Base-by-base conservation (phyloP, 1,140 invertebrate genomes). In the Zaprionus taronus region DNA sequence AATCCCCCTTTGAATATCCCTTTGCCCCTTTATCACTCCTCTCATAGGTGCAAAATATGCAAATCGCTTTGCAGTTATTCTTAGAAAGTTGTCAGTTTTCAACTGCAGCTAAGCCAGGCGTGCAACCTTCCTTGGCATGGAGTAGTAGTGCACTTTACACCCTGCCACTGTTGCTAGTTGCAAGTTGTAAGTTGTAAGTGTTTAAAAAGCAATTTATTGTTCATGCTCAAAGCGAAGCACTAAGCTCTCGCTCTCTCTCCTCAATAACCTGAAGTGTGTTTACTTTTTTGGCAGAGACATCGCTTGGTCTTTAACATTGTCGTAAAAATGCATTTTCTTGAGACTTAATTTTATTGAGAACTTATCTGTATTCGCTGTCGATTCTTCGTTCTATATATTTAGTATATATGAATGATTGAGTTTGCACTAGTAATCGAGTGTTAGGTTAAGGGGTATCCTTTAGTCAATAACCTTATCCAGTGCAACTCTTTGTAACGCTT, bases 201-300 rank as follows among this genome's bases (percentile, higher is more conserved):
- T 90, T 90, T 90, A 90, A 79, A 89, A 89, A 84, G 84, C 84
- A 84, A 89, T 89, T 89, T 90, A 90, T 90, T 89, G 85, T 83
- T 90, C 49, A 77, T 79, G 72, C 38, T 20, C 41, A 64, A 74
- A 71, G 34, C 47, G 31, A 64, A 64, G 60, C 67, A 70, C 47
- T 14, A 22, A 9, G 17, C 47, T 49, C 53, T n/a, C 5, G n/a
- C 22, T 28, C 28, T 31, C 28, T 28, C 1, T 28, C 49, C 58
- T 9, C n/a, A n/a, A 44, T 7, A 38, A 12, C 14, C 41, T 17
- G 6, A 47, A 47, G 12, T 38, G 36, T 2, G 36, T 38, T 17
- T 1, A 44, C 41, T n/a, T 17, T 0, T 2, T 17, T n/a, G 15
- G 41, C 7, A n/a, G 41, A 9, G n/a, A 47, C 41, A 17, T 47